phyloP scores from a whole-genome alignment of 2,888 invertebrate species.

The Atethmia centrago region DNA sequence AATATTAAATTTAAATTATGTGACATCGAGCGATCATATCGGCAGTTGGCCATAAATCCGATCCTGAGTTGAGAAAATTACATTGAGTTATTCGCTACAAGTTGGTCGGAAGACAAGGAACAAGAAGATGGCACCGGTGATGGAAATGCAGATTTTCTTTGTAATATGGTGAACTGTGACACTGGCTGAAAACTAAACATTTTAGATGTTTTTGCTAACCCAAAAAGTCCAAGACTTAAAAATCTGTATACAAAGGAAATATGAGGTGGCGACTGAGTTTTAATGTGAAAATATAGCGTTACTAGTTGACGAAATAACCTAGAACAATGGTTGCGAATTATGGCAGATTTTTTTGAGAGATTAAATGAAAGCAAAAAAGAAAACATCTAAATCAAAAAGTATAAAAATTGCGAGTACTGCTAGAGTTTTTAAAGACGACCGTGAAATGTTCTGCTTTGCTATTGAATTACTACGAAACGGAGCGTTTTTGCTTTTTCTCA shows the following conservation, averaged over 20 bases:
- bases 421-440: constrained; percentile 73
- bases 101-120: constrained; percentile 28
- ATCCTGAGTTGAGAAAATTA: constrained; percentile 39
- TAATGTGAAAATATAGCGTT: constrained; percentile 8
- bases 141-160: constrained; percentile 36
- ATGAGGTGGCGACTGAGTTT: not conserved
- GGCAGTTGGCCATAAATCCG: constrained; percentile 45
- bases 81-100: constrained; percentile 36
- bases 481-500: constrained; percentile 65
- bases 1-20: constrained; percentile 46
- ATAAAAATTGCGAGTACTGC: constrained; percentile 73
- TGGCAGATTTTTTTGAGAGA: constrained; percentile 2
- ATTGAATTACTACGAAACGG: constrained; percentile 74
- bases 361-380: constrained; percentile 46
- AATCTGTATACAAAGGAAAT: not conserved
- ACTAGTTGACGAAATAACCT: constrained; percentile 15
- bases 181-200: not conserved
- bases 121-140: constrained; percentile 26
- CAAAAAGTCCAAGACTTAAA: not conserved
- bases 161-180: not conserved
- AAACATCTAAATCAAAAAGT: constrained; percentile 61
- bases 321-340: constrained; percentile 28
- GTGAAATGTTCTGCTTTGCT: constrained; percentile 78
- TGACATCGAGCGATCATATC: constrained; percentile 49
- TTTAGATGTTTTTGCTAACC: not conserved